A percentile compares a stretch with the other conserved stretches of the same genome.
These are phyloP conservation scores for Masnerella sp. DNA, from an alignment of 2,888 invertebrate species.

Conservation along the genomic window DNA sequence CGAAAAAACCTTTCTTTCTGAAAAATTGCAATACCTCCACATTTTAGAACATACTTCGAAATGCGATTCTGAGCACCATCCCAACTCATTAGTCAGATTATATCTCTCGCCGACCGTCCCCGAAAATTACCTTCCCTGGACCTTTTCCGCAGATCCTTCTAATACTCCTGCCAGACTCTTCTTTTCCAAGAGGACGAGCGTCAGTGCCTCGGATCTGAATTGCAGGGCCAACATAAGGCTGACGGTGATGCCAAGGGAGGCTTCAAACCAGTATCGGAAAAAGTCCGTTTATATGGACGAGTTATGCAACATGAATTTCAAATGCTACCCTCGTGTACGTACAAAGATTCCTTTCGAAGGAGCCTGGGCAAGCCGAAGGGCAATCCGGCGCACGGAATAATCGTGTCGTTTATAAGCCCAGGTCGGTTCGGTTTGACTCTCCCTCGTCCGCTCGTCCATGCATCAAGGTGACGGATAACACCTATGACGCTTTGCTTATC, in stretches of 20 bases:
- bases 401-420: conserved; percentile 73
- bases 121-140: no score
- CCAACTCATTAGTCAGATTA: no score
- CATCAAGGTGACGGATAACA: conserved; percentile 74
- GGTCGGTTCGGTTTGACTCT: conserved; percentile 64
- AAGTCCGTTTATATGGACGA: conserved; percentile 40
- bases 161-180: no score
- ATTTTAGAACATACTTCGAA: no score
- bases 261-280: conserved; percentile 42
- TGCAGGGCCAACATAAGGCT: conserved; percentile 18
- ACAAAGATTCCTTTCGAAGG: conserved; percentile 38
- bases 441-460: conserved; percentile 64
- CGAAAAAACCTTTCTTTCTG: no score
- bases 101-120: no score
- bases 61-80: no score
- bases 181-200: no score
- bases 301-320: conserved; percentile 66
- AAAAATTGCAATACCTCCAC: no score
- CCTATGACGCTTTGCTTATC: conserved; percentile 63
- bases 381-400: conserved; percentile 67
- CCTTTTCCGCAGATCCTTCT: no score
- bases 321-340: conserved; percentile 55
- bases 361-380: conserved; percentile 34
- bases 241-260: background rate
- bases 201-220: conserved; percentile 10